Conservation (phyloP, 1,140 invertebrate species). For the Aphis craccivora region DNA sequence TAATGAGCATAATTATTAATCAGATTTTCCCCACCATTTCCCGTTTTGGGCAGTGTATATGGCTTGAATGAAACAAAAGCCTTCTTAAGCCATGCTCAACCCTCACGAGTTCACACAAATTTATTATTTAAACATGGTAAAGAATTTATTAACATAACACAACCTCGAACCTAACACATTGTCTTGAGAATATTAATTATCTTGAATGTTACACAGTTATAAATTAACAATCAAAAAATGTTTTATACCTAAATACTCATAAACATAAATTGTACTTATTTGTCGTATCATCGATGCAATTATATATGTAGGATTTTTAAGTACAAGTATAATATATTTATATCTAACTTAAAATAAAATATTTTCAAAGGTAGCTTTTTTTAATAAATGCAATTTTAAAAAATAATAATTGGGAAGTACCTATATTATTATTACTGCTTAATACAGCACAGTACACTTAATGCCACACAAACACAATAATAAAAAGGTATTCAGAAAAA, state of each 20-base stretch:
- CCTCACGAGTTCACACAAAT: background rate
- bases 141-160: background rate
- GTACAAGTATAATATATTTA: background rate
- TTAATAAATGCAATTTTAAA: background rate
- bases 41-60: background rate
- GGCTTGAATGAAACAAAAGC: background rate
- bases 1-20: constrained; percentile 40
- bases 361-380: background rate
- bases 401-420: too few relatives aligned
- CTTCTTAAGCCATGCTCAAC: background rate
- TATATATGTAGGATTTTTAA: background rate
- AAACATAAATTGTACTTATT: background rate
- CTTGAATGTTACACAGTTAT: background rate
- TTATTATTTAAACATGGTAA: background rate
- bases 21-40: background rate
- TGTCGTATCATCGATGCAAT: background rate
- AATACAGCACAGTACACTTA: too few relatives aligned
- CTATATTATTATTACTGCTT: too few relatives aligned
- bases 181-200: background rate
- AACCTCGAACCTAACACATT: background rate
- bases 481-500: too few relatives aligned
- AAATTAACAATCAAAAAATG: background rate
- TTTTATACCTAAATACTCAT: background rate
- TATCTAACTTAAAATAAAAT: background rate
- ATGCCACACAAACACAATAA: too few relatives aligned